Percentiles rank a stretch among this genome's conserved stretches.
Evolutionary conservation across 2,113 vertebrate genomes (phyloP).

Genomic region (Chaetura pelagica): DNA sequence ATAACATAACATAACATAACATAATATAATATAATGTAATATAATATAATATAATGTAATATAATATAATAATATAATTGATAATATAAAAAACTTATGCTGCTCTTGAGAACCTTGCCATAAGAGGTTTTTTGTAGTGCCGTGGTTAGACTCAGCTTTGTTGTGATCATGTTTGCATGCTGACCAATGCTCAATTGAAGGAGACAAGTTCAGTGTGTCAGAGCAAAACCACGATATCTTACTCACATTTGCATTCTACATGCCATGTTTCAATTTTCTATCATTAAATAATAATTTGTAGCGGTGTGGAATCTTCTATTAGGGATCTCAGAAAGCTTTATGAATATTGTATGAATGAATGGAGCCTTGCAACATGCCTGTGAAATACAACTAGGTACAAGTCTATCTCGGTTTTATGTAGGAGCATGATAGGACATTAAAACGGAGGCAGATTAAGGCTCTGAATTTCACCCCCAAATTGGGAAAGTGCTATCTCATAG

Average conservation of each 20-base stretch:
- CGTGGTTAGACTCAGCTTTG: not conserved
- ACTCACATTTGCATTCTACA: not conserved
- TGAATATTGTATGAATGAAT: slow-evolving; percentile 2
- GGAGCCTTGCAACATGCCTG: not conserved
- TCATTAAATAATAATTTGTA: slow-evolving; percentile 16
- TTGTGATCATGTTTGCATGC: not conserved
- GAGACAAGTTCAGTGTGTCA: not conserved
- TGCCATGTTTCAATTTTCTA: not conserved
- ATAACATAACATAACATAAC: too few species aligned
- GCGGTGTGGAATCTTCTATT: not conserved
- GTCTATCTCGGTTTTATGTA: not conserved
- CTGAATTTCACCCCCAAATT: not conserved
- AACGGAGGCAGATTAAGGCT: not conserved
- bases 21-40: too few species aligned
- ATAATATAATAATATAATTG: too few species aligned
- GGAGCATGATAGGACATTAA: not conserved
- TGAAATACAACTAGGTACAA: not conserved
- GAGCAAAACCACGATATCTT: not conserved
- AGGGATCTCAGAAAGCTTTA: slow-evolving; percentile 23
- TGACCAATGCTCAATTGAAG: not conserved
- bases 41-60: too few species aligned
- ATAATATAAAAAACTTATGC: not conserved
- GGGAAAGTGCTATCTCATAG: not conserved
- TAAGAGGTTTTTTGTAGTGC: not conserved
- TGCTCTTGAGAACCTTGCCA: not conserved